Evolutionary conservation across 2,113 vertebrate species (phyloP), one percentile per base, ranked within the genome.

Genomic region (Catharus minimus): DNA sequence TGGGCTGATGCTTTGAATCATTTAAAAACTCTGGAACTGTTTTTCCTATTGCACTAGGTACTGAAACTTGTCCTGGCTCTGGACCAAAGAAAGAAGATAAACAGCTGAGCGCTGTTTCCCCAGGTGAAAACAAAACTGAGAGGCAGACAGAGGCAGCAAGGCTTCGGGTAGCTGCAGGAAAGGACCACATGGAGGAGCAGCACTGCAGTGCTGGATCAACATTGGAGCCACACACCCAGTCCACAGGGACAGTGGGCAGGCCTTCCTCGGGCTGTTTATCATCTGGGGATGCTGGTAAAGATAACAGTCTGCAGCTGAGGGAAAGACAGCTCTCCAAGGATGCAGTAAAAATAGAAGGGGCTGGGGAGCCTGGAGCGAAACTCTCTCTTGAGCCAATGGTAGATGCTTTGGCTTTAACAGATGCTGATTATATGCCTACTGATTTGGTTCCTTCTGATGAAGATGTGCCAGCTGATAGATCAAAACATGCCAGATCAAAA

Each of bases 41-140:
- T 96, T 93, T 97, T 92, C 85, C 88, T 93, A 60, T 96, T 90
- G 36, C 90, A 82, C 93, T 95, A 98, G 98, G 96, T 95, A 92
- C 66, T 89, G 96, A 94, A 96, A 91, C 78, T 93, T 92, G 65
- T 60, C 61, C 94, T 94, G 96, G 95, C 93, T 0, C 17, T 74
- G 95, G 85, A 90, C 93, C 95, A 81, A 86, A 92, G 68, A 86
- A 52, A 86, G 95, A 96, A 81, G 87, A 93, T 82, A 88, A 86
- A 80, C 82, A 94, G 52, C 89, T 73, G 74, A 74, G 15, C 10
- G 18, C 73, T 62, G 66, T 83, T 80, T 84, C 72, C 28, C 36
- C 71, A 4, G 30, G 68, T 85, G 84, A 74, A 85, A 47, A 58
- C 33, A 81, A 82, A 67, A 75, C 65, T 22, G 87, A 92, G 76